Evolutionary conservation across 2,797 vertebrate species (phyloP).

Genomic region (Melanotaenia maccullochi): DNA sequence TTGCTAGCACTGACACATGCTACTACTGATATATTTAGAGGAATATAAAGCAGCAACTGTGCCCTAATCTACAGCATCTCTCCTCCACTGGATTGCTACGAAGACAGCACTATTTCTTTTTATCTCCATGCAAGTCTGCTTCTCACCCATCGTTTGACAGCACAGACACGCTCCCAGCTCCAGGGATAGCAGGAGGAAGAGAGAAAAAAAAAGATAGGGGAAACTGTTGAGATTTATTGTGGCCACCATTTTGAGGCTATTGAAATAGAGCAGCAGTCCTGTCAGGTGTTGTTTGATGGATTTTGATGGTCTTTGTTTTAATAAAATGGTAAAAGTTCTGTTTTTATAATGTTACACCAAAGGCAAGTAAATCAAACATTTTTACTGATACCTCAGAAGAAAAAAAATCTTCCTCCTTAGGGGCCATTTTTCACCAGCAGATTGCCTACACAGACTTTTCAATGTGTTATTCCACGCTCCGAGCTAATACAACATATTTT

Average conservation of each 20-base stretch:
- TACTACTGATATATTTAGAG: constrained; percentile 79
- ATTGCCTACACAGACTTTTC: constrained; percentile 46
- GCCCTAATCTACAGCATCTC: constrained; percentile 79
- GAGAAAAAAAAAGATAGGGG: constrained; percentile 28
- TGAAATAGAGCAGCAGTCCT: constrained; percentile 49
- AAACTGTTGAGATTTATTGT: constrained; percentile 68
- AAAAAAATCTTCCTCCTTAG: constrained; percentile 36
- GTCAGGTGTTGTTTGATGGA: constrained; percentile 64
- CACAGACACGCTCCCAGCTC: constrained; percentile 58
- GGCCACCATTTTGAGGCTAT: constrained; percentile 67
- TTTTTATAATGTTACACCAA: constrained; percentile 73
- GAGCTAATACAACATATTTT: constrained; percentile 47
- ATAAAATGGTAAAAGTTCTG: constrained; percentile 77
- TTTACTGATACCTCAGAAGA: constrained; percentile 47
- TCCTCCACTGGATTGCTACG: constrained; percentile 77
- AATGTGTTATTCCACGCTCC: constrained; percentile 47
- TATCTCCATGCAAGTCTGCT: constrained; percentile 75
- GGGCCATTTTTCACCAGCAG: constrained; percentile 60
- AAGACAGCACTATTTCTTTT: constrained; percentile 82
- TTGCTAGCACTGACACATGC: constrained; percentile 72
- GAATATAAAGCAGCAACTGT: constrained; percentile 77
- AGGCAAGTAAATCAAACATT: constrained; percentile 74
- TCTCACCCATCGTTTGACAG: constrained; percentile 69
- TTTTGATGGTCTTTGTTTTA: constrained; percentile 74
- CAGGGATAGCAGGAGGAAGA: constrained; percentile 50